These are phyloP conservation scores for Theristicus caerulescens DNA, from an alignment of 2,113 vertebrate species.

Conservation along the genomic window DNA sequence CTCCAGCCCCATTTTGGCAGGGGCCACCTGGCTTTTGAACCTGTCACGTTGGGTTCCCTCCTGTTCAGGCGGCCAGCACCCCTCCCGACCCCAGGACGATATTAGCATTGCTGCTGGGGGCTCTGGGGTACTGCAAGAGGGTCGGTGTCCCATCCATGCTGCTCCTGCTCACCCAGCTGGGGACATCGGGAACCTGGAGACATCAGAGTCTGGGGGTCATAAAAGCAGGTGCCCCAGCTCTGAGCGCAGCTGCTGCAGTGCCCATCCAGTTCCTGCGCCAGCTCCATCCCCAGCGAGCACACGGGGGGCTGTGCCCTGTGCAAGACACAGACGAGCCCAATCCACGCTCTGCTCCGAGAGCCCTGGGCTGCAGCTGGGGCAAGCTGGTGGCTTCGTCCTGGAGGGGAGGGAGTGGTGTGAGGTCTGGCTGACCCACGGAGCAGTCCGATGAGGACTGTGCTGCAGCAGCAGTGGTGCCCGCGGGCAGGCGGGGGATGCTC, in stretches of 20 bases:
- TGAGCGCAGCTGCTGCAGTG: background rate
- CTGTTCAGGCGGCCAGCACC: background rate
- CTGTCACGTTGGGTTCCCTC: background rate
- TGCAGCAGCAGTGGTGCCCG: background rate
- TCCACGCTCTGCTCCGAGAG: rapidly evolving
- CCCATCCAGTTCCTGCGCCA: rapidly evolving
- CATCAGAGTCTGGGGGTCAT: rapidly evolving
- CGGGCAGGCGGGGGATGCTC: background rate
- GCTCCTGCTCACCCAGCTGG: background rate
- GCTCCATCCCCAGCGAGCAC: background rate
- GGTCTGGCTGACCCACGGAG: background rate
- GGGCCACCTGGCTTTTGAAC: background rate
- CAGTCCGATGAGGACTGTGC: rapidly evolving
- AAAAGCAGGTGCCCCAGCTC: background rate
- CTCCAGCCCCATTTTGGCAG: background rate
- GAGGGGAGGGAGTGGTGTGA: background rate
- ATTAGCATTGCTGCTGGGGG: background rate
- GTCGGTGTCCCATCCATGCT: background rate
- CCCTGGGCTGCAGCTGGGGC: background rate
- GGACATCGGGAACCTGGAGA: background rate
- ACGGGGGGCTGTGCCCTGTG: background rate
- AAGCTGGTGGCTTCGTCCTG: background rate
- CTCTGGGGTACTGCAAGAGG: background rate
- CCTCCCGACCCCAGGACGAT: rapidly evolving
- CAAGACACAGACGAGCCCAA: rapidly evolving